Base-by-base conservation (phyloP, 1,140 invertebrate species). In the Drosophila albomicans region DNA sequence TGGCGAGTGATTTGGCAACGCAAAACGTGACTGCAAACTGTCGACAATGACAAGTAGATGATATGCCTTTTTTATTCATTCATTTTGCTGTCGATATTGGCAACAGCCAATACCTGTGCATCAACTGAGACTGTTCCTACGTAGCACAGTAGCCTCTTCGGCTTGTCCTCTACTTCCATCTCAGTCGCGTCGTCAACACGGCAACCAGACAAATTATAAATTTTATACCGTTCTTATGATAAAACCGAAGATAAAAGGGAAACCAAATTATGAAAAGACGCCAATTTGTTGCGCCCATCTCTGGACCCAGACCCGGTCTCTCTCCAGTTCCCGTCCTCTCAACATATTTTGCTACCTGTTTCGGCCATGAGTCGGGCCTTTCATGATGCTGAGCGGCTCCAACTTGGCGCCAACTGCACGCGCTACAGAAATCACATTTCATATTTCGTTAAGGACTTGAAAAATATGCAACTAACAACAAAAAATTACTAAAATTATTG, bases 201-300 rank as follows among this genome's bases (percentile, higher is more conserved):
- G 76, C 1, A 28, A 48, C n/a, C 81, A 84, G 81, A 84, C 81
- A 84, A 82, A 82, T 82, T 84, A 84, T 72, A 77, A 79, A 82
- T 79, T 76, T 81, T 76, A 81, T 45, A 8, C 25, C 11, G 16
- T 16, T 15, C n/a, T n/a, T 56, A 62, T 65, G 43, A 38, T 49
- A 49, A 63, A 30, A 56, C 7, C 41, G 11, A 48, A 52, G 6
- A 62, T 66, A 78, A 78, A 63, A 79, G 61, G 56, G 61, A 71
- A 82, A 58, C 67, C 49, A 82, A 82, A 82, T 82, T 82, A 82
- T 82, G 80, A 84, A 79, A 76, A 73, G 72, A 69, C 54, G 72
- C 81, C 67, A 81, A 67, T 79, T 73, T 79, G 54, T 76, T 79
- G 68, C 74, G 43, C 16, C 54, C 38, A 28, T 15, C 52, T 4